Percentiles rank a stretch among this genome's conserved stretches.
Conservation (phyloP, 2,888 invertebrate species). For the Ophonus ardosiacus region DNA sequence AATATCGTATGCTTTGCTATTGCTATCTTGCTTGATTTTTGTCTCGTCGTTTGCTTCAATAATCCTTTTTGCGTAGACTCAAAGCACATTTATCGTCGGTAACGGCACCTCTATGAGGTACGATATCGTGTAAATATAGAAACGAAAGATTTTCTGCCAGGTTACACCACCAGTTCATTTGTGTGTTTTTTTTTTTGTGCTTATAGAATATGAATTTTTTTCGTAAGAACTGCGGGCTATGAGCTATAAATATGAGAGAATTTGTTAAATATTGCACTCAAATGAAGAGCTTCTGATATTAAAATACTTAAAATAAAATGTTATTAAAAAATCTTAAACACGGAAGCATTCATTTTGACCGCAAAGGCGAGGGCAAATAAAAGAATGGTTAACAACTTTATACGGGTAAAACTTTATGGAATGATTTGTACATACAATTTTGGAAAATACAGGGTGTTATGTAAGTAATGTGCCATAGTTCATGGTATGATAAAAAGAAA, state of each 20-base stretch:
- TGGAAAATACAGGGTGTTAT: no score
- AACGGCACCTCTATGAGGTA: slow-evolving; percentile 22
- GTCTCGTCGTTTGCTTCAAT: slow-evolving; percentile 40
- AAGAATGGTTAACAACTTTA: no score
- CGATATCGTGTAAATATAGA: slow-evolving; percentile 45
- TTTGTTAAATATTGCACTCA: slow-evolving; percentile 11
- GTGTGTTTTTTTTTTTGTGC: slow-evolving; percentile 11
- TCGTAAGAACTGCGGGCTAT: slow-evolving; percentile 2
- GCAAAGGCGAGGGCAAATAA: no score
- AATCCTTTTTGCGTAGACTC: slow-evolving; percentile 50
- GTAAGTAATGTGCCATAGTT: no score
- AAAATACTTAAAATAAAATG: not conserved
- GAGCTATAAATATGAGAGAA: not conserved
- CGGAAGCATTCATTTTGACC: no score
- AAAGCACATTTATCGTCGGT: slow-evolving; percentile 33
- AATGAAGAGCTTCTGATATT: not conserved
- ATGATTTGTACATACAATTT: no score
- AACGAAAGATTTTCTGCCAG: slow-evolving; percentile 30
- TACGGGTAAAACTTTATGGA: no score
- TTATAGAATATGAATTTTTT: slow-evolving; percentile 9
- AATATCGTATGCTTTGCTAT: slow-evolving; percentile 21
- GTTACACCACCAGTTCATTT: slow-evolving; percentile 11
- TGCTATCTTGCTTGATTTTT: slow-evolving; percentile 44
- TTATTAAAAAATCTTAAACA: not conserved
- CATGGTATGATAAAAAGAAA: no score